phyloP scores from a whole-genome alignment of 2,113 vertebrate genomes.

The Corythoichthys intestinalis region DNA sequence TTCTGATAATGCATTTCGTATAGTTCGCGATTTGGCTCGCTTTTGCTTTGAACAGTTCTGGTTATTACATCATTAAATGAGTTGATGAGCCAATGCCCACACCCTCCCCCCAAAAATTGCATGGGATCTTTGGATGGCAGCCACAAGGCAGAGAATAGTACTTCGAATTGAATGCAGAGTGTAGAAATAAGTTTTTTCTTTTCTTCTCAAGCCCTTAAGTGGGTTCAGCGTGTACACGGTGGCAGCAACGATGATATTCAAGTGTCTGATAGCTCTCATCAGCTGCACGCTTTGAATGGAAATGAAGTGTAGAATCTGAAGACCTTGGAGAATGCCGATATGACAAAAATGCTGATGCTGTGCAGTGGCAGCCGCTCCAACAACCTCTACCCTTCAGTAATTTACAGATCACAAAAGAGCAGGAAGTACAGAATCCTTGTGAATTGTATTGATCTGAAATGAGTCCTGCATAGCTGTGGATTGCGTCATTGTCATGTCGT shows the following conservation, averaged over 20 bases:
- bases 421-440: conserved; percentile 27
- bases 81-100: conserved; percentile 36
- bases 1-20: background rate
- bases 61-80: conserved; percentile 62
- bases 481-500: conserved; percentile 36
- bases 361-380: conserved; percentile 12
- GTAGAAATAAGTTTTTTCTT: conserved; percentile 33
- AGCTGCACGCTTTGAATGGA: conserved; percentile 29
- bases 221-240: conserved; percentile 34
- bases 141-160: conserved; percentile 50
- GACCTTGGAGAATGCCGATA: conserved; percentile 25
- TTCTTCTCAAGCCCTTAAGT: conserved; percentile 55
- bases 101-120: conserved; percentile 34
- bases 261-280: conserved; percentile 22
- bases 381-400: conserved; percentile 11
- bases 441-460: conserved; percentile 22
- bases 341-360: conserved; percentile 22
- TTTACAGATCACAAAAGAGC: conserved; percentile 19
- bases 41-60: conserved; percentile 45
- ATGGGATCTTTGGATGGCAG: conserved; percentile 40
- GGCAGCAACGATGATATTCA: conserved; percentile 27
- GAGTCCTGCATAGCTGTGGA: conserved; percentile 2
- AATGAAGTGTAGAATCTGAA: conserved; percentile 33
- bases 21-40: conserved; percentile 31
- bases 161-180: conserved; percentile 56